These are phyloP conservation scores for Okamejei kenojei DNA, from an alignment of 2,797 vertebrate genomes.

Conservation along the genomic window DNA sequence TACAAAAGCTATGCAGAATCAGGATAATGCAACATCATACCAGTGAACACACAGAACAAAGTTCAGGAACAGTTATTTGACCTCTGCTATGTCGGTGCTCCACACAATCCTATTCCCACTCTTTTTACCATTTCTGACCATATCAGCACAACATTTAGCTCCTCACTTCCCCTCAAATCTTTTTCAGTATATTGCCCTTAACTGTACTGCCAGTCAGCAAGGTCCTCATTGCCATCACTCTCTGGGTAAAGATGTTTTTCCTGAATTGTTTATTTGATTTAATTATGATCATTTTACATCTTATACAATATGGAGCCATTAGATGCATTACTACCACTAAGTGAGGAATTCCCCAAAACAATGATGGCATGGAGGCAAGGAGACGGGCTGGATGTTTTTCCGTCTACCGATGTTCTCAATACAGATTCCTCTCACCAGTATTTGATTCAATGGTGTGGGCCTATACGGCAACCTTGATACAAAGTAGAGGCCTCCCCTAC, in stretches of 20 bases:
- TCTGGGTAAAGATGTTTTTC: neutral
- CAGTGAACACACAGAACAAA: neutral
- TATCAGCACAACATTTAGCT: neutral
- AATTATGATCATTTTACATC: neutral
- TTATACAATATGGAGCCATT: neutral
- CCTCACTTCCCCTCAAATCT: neutral
- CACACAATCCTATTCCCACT: neutral
- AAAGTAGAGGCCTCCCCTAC: no score
- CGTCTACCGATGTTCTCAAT: neutral
- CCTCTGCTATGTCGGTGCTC: neutral
- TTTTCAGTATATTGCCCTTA: neutral
- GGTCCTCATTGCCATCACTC: neutral
- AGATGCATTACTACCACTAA: neutral
- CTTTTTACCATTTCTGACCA: neutral
- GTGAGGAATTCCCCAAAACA: neutral
- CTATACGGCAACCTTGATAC: neutral
- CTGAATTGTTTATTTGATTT: neutral
- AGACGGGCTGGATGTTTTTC: neutral
- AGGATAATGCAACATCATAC: neutral
- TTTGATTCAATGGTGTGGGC: neutral
- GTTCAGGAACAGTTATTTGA: neutral
- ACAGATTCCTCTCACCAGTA: neutral
- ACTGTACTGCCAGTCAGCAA: neutral
- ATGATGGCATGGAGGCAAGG: neutral
- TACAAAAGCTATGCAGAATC: neutral